A percentile compares a stretch with the other conserved stretches of the same genome.
Conservation (phyloP, 2,797 vertebrate species). For the Gymnothorax reevesii region DNA sequence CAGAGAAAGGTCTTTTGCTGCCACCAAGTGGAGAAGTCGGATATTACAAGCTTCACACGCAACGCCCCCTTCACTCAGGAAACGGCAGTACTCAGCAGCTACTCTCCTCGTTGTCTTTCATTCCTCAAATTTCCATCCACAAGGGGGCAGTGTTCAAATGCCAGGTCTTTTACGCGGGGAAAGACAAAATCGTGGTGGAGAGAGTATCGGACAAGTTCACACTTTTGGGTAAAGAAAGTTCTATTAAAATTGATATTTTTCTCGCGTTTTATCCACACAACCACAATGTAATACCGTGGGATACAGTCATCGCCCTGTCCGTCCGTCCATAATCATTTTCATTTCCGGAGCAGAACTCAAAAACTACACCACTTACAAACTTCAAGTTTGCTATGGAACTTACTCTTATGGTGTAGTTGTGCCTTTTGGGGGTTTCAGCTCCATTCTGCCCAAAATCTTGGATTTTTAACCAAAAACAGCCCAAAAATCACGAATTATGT, state of each 20-base stretch:
- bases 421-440: too few species aligned
- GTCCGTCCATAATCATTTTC: too few species aligned
- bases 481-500: too few species aligned
- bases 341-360: too few species aligned
- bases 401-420: too few species aligned
- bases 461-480: too few species aligned
- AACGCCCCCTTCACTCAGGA: slow-evolving; percentile 60
- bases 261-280: neutral
- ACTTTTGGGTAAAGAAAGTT: slow-evolving; percentile 65
- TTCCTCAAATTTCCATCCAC: slow-evolving; percentile 72
- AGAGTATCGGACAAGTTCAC: slow-evolving; percentile 74
- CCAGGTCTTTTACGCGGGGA: slow-evolving; percentile 74
- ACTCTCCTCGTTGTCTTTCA: slow-evolving; percentile 72
- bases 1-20: slow-evolving; percentile 71
- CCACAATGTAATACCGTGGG: too few species aligned
- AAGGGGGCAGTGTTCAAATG: slow-evolving; percentile 76
- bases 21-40: slow-evolving; percentile 54
- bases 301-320: too few species aligned
- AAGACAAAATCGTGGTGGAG: slow-evolving; percentile 75
- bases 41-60: slow-evolving; percentile 75
- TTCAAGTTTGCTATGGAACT: too few species aligned
- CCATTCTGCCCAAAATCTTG: too few species aligned
- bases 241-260: neutral
- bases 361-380: too few species aligned
- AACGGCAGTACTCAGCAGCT: slow-evolving; percentile 62